Evolutionary conservation across 2,888 invertebrate genomes (phyloP), one percentile per base, ranked within the genome.

Genomic region (Agrotis segetum): DNA sequence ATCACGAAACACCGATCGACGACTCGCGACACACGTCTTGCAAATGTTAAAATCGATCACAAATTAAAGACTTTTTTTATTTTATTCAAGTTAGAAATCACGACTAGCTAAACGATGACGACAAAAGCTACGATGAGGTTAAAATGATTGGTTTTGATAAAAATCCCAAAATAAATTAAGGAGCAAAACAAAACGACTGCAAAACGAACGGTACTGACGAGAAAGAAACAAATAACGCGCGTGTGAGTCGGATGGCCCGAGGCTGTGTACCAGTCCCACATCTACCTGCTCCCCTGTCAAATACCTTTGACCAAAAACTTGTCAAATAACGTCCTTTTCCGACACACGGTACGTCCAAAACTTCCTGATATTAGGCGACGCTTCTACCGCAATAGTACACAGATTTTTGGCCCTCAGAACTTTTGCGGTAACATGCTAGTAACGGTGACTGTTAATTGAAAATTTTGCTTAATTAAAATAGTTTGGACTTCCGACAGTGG

Each of bases 401-500:
- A 63, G 67, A 74, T 81, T 84, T 83, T 81, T 72, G 84, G 53
- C 21, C 72, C 70, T 67, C 29, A 67, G 64, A 81, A 84, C 72
- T 82, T 82, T 74, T 62, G 75, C 71, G 73, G 69, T 67, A 47
- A 56, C 70, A 53, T 56, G 34, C 60, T 50, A 40, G 67, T 62
- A 44, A 49, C 21, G 7, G 24, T 16, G 19, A 49, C 60, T 70
- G 58, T 78, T 74, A 71, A 81, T 83, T 74, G 79, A 71, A 84
- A 84, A 74, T 84, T 74, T 66, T 53, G 71, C 64, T 78, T 82
- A 84, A 82, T 82, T 81, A 84, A 82, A 82, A 82, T 84, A 81
- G 82, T 82, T 84, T 75, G n/a, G 21, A 21, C 29, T 59, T 40
- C 21, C 47, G 11, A 50, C 13, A 11, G n/a, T 6, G 29, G 24